Conservation (phyloP, 2,797 vertebrate genomes). For the Onychomys arenicola region DNA sequence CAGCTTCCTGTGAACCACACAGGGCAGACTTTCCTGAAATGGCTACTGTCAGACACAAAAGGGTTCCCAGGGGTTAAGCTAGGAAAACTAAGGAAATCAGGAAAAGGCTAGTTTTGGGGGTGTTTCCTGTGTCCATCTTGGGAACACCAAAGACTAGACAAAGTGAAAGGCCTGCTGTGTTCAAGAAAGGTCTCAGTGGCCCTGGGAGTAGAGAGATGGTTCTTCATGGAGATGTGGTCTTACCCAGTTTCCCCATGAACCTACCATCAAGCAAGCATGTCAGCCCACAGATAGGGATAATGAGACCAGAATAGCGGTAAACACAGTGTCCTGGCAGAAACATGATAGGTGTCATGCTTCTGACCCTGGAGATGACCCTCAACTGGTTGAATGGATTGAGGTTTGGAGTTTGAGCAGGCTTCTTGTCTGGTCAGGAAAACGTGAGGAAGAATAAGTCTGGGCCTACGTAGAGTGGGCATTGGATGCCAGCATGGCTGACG, state of each 20-base stretch:
- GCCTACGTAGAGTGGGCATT: accelerated
- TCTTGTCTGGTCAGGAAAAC: not conserved
- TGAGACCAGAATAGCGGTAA: not conserved
- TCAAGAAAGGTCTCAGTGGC: not conserved
- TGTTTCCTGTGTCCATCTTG: not conserved
- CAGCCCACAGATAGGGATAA: not conserved
- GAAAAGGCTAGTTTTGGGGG: not conserved
- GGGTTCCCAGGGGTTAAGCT: not conserved
- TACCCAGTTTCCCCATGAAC: not conserved
- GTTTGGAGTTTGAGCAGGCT: not conserved
- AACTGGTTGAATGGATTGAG: accelerated
- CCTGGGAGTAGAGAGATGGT: too few relatives aligned
- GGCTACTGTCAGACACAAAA: accelerated
- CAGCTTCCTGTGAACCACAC: not conserved
- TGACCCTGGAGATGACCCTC: not conserved
- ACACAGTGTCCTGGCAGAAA: not conserved
- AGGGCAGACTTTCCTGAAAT: not conserved
- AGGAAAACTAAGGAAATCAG: not conserved
- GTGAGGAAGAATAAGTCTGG: not conserved
- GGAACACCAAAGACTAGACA: not conserved
- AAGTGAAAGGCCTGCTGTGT: not conserved
- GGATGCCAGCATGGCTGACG: accelerated
- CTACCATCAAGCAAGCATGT: not conserved
- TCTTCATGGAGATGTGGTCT: not conserved
- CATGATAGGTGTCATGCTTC: not conserved